Evolutionary conservation across 2,797 vertebrate species (phyloP).

Genomic region (Amphiprion clarkii): DNA sequence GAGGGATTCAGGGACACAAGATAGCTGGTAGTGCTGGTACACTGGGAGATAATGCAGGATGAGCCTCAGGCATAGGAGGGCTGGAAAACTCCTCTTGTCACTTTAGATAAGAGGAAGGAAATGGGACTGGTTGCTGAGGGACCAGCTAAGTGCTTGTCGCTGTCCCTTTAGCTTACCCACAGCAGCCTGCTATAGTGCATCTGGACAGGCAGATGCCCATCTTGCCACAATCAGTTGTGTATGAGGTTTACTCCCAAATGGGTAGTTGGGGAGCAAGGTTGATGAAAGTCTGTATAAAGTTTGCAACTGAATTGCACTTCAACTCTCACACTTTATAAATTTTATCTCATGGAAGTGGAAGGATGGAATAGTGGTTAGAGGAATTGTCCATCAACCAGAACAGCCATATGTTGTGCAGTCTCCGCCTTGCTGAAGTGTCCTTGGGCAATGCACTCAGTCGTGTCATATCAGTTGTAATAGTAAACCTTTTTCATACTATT

Average conservation of each 20-base stretch:
- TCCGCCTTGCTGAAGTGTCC: constrained; percentile 17
- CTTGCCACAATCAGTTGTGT: constrained; percentile 46
- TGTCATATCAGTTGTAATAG: too few species aligned
- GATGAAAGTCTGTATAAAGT: constrained; percentile 59
- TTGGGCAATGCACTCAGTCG: constrained; percentile 5
- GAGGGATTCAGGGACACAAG: constrained; percentile 62
- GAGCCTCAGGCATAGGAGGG: constrained; percentile 75
- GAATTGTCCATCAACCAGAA: constrained; percentile 46
- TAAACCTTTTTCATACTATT: neutral
- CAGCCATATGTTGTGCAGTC: neutral
- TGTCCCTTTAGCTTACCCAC: constrained; percentile 75
- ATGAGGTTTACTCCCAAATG: constrained; percentile 55
- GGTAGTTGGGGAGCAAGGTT: constrained; percentile 34
- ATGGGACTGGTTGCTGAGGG: constrained; percentile 80
- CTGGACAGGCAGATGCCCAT: constrained; percentile 72
- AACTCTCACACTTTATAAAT: constrained; percentile 45
- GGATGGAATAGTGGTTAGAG: constrained; percentile 25
- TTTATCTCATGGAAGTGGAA: constrained; percentile 47
- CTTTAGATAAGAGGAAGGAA: constrained; percentile 83
- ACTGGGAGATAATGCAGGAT: constrained; percentile 77
- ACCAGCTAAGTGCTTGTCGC: constrained; percentile 81
- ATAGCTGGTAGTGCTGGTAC: constrained; percentile 68
- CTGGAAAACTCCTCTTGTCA: constrained; percentile 80
- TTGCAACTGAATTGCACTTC: constrained; percentile 47
- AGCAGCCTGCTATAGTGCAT: constrained; percentile 64